These are phyloP conservation scores for Drosophila anomalipes DNA, from an alignment of 2,888 invertebrate genomes.

Conservation along the genomic window DNA sequence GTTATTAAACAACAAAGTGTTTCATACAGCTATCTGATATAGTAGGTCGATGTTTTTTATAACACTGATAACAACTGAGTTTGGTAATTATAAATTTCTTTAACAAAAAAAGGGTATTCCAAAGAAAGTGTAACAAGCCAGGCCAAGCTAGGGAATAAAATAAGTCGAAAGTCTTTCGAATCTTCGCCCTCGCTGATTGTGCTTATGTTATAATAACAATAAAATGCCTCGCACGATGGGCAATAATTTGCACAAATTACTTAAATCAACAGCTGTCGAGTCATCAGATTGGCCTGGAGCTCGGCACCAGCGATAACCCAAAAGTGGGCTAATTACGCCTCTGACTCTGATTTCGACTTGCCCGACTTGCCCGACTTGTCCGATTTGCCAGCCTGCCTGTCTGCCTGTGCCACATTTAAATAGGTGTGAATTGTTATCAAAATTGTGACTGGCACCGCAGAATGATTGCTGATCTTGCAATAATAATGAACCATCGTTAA, in stretches of 20 bases:
- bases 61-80: background rate
- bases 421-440: slow-evolving; percentile 71
- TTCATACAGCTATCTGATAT: background rate
- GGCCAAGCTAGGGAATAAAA: slow-evolving; percentile 7
- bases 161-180: slow-evolving; percentile 36
- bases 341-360: background rate
- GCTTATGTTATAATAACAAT: slow-evolving; percentile 59
- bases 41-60: fast-evolving
- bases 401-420: slow-evolving; percentile 48
- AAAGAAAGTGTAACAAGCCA: background rate
- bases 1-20: background rate
- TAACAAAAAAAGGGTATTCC: background rate
- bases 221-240: slow-evolving; percentile 58
- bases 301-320: slow-evolving; percentile 23
- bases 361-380: too few relatives aligned
- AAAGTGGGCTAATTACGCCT: slow-evolving; percentile 65
- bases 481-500: slow-evolving; percentile 4
- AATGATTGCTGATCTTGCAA: slow-evolving; percentile 44
- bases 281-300: slow-evolving; percentile 39
- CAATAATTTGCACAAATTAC: slow-evolving; percentile 70
- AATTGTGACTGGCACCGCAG: slow-evolving; percentile 39
- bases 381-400: background rate
- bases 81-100: background rate
- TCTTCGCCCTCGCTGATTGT: slow-evolving; percentile 31
- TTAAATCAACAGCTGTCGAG: slow-evolving; percentile 43